Evolutionary conservation across 2,888 invertebrate species (phyloP).

Genomic region (Leptopilina syphax): DNA sequence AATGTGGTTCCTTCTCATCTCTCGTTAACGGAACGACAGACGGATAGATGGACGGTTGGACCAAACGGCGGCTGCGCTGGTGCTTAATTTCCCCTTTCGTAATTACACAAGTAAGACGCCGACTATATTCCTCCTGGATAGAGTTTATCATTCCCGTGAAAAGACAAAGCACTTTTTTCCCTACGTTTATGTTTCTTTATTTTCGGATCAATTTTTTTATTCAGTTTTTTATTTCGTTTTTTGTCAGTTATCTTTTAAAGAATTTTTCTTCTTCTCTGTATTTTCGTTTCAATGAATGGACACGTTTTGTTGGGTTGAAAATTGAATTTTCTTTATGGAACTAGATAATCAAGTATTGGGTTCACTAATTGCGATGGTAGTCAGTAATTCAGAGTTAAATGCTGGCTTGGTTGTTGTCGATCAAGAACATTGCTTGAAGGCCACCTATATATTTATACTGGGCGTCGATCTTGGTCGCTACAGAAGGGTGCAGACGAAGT

Average conservation of each 20-base stretch:
- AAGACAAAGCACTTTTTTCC: constrained; percentile 12
- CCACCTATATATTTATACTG: constrained; percentile 55
- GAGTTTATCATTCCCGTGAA: constrained; percentile 36
- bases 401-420: constrained; percentile 28
- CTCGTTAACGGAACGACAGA: constrained; percentile 64
- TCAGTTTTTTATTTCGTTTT: neutral
- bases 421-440: constrained; percentile 27
- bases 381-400: constrained; percentile 30
- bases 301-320: neutral
- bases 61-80: constrained; percentile 74
- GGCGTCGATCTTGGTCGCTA: constrained; percentile 59
- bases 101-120: constrained; percentile 73
- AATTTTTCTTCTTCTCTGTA: too few species aligned
- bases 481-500: constrained; percentile 42
- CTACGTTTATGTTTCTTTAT: neutral
- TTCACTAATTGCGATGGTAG: constrained; percentile 11
- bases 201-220: neutral
- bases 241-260: too few species aligned
- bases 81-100: constrained; percentile 77
- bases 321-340: neutral
- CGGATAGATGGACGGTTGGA: constrained; percentile 68
- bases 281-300: neutral
- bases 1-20: constrained; percentile 65
- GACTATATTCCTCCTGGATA: constrained; percentile 52
- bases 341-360: constrained; percentile 2